These are phyloP conservation scores for Neogale vison DNA, from an alignment of 2,113 vertebrate genomes.

Conservation along the genomic window DNA sequence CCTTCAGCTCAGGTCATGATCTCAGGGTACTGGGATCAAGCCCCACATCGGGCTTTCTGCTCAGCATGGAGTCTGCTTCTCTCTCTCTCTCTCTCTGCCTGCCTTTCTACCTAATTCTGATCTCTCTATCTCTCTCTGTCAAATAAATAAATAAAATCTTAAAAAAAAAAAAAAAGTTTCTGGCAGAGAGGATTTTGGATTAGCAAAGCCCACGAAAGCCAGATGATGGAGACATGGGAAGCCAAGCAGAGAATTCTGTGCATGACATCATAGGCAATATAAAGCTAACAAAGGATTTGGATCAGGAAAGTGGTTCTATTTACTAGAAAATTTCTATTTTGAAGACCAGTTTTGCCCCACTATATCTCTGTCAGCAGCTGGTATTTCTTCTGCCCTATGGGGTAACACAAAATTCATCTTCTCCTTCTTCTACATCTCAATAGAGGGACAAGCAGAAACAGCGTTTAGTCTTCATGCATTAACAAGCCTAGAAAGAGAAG, in stretches of 20 bases:
- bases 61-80: too few species aligned
- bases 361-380: not conserved
- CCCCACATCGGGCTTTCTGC: too few species aligned
- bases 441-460: slow-evolving; percentile 4
- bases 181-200: not conserved
- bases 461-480: not conserved
- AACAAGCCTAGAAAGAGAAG: not conserved
- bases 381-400: not conserved
- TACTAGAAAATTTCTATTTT: not conserved
- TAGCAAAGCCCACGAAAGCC: not conserved
- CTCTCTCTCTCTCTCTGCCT: too few species aligned
- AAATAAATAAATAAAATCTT: too few species aligned
- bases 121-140: too few species aligned
- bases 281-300: not conserved
- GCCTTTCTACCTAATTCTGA: too few species aligned
- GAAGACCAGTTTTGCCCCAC: not conserved
- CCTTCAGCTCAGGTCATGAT: too few species aligned
- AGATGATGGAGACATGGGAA: not conserved
- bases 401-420: not conserved
- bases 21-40: too few species aligned
- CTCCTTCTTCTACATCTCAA: not conserved
- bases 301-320: not conserved
- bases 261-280: not conserved
- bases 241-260: not conserved
- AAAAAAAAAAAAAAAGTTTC: too few species aligned